Evolutionary conservation across 2,888 invertebrate species (phyloP), one percentile per base, ranked within the genome.

Genomic region (Clunio marinus): DNA sequence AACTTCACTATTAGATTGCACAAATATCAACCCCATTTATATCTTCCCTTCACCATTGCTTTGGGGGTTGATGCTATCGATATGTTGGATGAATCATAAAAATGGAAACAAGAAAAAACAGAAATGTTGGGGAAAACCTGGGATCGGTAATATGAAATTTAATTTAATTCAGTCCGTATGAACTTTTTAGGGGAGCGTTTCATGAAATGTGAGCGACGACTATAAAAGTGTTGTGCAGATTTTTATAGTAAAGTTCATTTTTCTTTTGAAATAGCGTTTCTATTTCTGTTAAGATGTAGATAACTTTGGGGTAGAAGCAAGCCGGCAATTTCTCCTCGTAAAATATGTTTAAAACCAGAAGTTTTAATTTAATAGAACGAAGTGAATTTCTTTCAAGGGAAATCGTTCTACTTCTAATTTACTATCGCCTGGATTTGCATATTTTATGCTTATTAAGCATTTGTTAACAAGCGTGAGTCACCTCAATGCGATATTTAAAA

Each of bases 21-120:
- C 51, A 51, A 51, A 51, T 20, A 51, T 4, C 51, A 51, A 51
- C 51, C 51, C 51, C 51, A 51, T 51, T 51, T 51, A 41, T 45
- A 7, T 7, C 4, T 15, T 15, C 10, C 45, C 15, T 45, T 45
- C 45, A n/a, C n/a, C n/a, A n/a, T 45, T 15, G 45, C 13, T 15
- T 45, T 45, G 45, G 17, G n/a, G 51, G 51, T 51, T 51, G 5
- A 3, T n/a, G 51, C 4, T 22, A 51, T 51, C 22, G 51, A 51
- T 51, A 51, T 22, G 51, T 22, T 22, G 51, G 51, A 51, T 51
- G 51, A 51, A 51, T 51, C 51, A 51, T 22, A 22, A 32, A n/a
- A n/a, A n/a, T n/a, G n/a, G n/a, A n/a, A n/a, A 51, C n/a, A 22
- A 51, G 15, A n/a, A 45, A 5, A 45, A 45, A 45, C 4, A 8